Base-by-base conservation (phyloP, 2,888 invertebrate genomes). In the Phorcus lineatus region DNA sequence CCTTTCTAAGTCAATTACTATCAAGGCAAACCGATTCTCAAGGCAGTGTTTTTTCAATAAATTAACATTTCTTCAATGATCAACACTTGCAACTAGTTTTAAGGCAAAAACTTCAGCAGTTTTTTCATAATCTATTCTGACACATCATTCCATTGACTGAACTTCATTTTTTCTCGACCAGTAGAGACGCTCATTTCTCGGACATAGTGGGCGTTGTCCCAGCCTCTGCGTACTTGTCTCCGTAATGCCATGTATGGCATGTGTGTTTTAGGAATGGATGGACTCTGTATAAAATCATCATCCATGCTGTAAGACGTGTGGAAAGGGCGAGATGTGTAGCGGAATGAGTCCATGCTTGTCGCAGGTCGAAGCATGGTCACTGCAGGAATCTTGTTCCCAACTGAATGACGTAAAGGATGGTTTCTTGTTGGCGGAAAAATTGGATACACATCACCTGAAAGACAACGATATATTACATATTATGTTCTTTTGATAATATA, bases 201-300 rank as follows among this genome's bases (percentile, higher is more conserved):
- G 0, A 89, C 89, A 78, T 91, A 91, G 53, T 90, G 91, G 2
- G 88, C 82, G 2, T 85, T 86, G 16, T 88, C 88, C 92, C 92
- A 92, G 16, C 92, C 92, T 31, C 89, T 80, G 28, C 79, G 80
- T 6, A 90, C 83, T 81, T 91, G 91, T 22, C 86, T 78, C 67
- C 81, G 84, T 1, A 91, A 87, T 2, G 91, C 91, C 13, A 88
- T 84, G 80, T 89, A 89, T 1, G 92, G 92, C 92, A 92, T 92
- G 84, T 92, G 92, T n/a, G 88, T 90, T 81, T 90, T 91, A 13
- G 92, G 92, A 53, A 92, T 91, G 16, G 91, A 86, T 4, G 92
- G 91, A 66, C 85, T 87, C 24, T 86, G 81, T 40, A 90, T 90
- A 80, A 90, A 91, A 6, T 88, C 86, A n/a, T 87, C 85, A 9